phyloP scores from a whole-genome alignment of 1,140 invertebrate species.

The Polypedilum vanderplanki region DNA sequence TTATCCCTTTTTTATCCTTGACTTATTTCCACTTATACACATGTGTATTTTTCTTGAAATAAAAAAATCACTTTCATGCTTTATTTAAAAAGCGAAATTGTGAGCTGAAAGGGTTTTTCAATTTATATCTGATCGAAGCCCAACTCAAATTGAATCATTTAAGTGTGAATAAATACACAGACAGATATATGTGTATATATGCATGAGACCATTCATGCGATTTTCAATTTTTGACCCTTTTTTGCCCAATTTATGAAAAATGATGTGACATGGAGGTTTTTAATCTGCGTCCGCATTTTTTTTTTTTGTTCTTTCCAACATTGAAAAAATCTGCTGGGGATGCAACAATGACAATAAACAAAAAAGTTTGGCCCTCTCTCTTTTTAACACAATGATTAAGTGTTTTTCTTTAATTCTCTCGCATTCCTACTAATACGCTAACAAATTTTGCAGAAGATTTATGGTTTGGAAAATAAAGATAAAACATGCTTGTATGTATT shows the following conservation, averaged over 20 bases:
- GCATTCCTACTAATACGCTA: constrained; percentile 22
- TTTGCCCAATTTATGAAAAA: constrained; percentile 3
- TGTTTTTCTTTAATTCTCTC: constrained; percentile 14
- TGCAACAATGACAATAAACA: constrained; percentile 2
- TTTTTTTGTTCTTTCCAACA: not conserved
- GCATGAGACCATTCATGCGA: not conserved
- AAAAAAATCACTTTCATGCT: not conserved
- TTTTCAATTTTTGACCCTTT: constrained; percentile 4
- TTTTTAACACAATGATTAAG: constrained; percentile 16
- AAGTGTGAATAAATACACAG: not conserved
- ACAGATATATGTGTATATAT: not conserved
- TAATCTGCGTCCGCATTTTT: not conserved
- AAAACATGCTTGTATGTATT: no score
- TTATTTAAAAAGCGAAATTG: not conserved
- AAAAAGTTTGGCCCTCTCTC: not conserved
- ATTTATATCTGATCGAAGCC: no score
- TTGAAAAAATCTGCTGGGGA: not conserved
- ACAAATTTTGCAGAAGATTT: constrained; percentile 18
- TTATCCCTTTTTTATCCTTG: not conserved
- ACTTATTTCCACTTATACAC: no score
- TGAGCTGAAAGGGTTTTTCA: no score
- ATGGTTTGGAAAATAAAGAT: constrained; percentile 26
- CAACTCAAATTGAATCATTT: not conserved
- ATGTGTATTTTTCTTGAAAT: no score
- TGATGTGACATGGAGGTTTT: not conserved